Base-by-base conservation (phyloP, 2,888 invertebrate genomes). In the Aradus depressus region DNA sequence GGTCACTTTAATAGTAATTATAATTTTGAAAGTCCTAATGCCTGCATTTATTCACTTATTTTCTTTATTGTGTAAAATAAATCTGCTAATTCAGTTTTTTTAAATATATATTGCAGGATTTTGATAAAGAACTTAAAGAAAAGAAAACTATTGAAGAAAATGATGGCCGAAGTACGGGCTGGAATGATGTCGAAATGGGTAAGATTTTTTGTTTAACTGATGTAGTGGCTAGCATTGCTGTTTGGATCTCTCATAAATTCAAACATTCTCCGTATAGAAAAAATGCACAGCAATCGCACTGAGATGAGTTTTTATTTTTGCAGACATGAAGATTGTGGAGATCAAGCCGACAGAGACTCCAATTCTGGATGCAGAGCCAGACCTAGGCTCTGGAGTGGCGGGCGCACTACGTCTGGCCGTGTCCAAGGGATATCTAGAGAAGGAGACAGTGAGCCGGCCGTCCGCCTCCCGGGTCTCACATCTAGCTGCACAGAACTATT, bases 351-450 rank as follows among this genome's bases (percentile, higher is more conserved):
- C 72, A 55, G 78, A 76, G 63, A 75, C 74, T 16, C 79, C 80
- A 56, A 83, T 86, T 59, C 72, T 96, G 60, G 92, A 90, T 64
- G 90, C 90, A 59, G 96, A 97, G 70, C 95, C 95, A 1, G 81
- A 88, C 63, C 81, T 92, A 44, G 86, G 87, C 53, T 77, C 80
- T n/a, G 96, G 97, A 44, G 82, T 97, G 53, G 91, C 84, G 37
- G 91, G 89, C 58, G 95, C 96, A 12, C 72, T 97, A 55, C 80
- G 81, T 64, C 72, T 96, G 56, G 96, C 96, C 21, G 77, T 85
- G 67, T 90, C 89, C 64, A 97, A 97, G 75, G 96, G 90, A 8
- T 93, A 92, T 69, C 74, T 93, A 52, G 90, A 91, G 67, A 82
- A 83, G 60, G 86, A 86, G 60, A 79, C 80, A 47, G 74, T 76